Evolutionary conservation across 1,140 invertebrate genomes (phyloP).

Genomic region (Papilio helenus): DNA sequence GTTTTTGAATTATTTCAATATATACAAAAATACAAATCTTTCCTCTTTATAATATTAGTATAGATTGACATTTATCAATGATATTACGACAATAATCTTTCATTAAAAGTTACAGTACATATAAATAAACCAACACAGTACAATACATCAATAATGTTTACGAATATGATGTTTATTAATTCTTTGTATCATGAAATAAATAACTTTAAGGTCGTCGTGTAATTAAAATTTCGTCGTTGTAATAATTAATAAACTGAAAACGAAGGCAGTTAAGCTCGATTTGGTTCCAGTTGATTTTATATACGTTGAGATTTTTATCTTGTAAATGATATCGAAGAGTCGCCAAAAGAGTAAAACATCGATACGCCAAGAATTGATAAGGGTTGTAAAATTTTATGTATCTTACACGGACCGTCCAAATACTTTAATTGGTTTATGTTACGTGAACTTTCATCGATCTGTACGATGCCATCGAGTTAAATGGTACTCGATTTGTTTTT

Average conservation of each 20-base stretch:
- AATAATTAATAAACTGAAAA: slow-evolving; percentile 24
- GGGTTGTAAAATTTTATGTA: slow-evolving; percentile 17
- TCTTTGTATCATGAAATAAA: slow-evolving; percentile 1
- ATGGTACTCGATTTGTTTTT: neutral
- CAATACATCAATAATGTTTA: slow-evolving; percentile 17
- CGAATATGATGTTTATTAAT: slow-evolving; percentile 11
- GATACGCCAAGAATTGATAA: slow-evolving; percentile 11
- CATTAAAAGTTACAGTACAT: neutral
- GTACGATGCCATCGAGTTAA: neutral
- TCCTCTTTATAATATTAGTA: too few species aligned
- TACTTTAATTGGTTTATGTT: slow-evolving; percentile 17
- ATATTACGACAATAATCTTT: neutral
- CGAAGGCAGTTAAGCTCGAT: neutral
- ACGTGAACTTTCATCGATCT: neutral
- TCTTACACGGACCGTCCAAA: slow-evolving; percentile 9
- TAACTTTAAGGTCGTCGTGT: slow-evolving; percentile 12
- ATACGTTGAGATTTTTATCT: neutral
- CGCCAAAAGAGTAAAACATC: slow-evolving; percentile 2
- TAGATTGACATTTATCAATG: neutral
- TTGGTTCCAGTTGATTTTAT: slow-evolving; percentile 8
- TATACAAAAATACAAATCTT: too few species aligned
- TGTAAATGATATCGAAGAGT: slow-evolving; percentile 1
- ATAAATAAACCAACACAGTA: neutral
- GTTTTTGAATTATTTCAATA: too few species aligned
- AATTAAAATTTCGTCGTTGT: slow-evolving; percentile 21